Evolutionary conservation across 2,797 vertebrate species (phyloP).

Genomic region (Megalops cyprinoides): DNA sequence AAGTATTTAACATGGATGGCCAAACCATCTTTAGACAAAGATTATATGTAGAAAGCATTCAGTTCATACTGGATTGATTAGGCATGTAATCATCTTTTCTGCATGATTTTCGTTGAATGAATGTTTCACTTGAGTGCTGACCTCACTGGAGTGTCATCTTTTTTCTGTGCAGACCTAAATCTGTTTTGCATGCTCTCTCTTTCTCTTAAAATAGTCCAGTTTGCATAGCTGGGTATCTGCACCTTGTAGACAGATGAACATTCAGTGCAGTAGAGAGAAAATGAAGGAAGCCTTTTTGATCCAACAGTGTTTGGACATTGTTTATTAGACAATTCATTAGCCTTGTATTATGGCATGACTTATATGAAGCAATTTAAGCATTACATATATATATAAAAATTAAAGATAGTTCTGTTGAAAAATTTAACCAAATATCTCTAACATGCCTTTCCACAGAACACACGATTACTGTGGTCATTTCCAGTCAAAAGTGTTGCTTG

Average conservation of each 20-base stretch:
- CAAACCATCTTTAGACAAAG: neutral
- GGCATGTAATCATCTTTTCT: neutral
- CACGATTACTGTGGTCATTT: neutral
- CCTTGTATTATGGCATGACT: neutral
- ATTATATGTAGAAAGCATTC: neutral
- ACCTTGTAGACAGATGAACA: neutral
- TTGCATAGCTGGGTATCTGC: neutral
- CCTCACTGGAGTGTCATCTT: neutral
- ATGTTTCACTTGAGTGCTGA: neutral
- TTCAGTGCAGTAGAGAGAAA: neutral
- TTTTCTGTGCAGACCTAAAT: neutral
- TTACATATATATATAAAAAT: neutral
- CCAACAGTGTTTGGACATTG: neutral
- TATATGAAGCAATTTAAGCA: neutral
- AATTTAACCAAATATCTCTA: too few species aligned
- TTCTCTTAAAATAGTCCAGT: neutral
- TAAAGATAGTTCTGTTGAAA: too few species aligned
- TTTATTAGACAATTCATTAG: neutral
- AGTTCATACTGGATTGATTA: neutral
- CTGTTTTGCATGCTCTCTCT: neutral
- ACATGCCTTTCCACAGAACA: neutral
- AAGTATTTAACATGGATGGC: slow-evolving; percentile 1
- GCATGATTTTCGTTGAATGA: neutral
- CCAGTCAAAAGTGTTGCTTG: neutral
- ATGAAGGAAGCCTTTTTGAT: neutral